Conservation (phyloP, 2,113 vertebrate species). For the Sinocyclocheilus grahami region DNA sequence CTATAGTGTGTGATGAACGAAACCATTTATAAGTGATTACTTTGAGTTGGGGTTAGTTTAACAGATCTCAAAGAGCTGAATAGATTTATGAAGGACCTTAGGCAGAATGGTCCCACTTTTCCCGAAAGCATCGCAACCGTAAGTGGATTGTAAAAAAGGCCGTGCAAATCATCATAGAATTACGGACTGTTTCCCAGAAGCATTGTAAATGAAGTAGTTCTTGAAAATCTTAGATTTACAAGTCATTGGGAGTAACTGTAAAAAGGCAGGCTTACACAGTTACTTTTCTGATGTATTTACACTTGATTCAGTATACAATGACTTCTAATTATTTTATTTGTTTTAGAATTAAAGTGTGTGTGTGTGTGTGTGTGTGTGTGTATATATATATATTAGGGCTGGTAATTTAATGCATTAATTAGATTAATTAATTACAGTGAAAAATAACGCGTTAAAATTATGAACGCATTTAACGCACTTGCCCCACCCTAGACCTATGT, state of each 20-base stretch:
- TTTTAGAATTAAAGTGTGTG: too few species aligned
- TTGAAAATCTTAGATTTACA: neutral
- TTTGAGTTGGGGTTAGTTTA: too few species aligned
- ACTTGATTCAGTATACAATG: neutral
- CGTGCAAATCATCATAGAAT: neutral
- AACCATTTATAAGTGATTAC: too few species aligned
- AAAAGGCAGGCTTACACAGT: neutral
- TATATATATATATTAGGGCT: too few species aligned
- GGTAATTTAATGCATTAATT: too few species aligned
- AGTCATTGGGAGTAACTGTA: neutral
- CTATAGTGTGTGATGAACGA: too few species aligned
- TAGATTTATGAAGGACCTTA: conserved; percentile 4
- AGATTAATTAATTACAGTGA: too few species aligned
- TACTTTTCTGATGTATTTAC: neutral
- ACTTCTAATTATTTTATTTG: neutral
- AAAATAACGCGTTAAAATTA: too few species aligned
- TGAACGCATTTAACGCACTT: too few species aligned
- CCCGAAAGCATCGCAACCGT: neutral
- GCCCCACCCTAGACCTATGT: too few species aligned
- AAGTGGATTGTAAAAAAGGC: neutral
- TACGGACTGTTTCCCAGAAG: neutral
- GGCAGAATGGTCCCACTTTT: neutral
- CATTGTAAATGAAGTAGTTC: neutral
- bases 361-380: too few species aligned
- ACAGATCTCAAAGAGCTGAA: conserved; percentile 22